Evolutionary conservation across 2,888 invertebrate genomes (phyloP).

Genomic region (Linhomoeus sp.): DNA sequence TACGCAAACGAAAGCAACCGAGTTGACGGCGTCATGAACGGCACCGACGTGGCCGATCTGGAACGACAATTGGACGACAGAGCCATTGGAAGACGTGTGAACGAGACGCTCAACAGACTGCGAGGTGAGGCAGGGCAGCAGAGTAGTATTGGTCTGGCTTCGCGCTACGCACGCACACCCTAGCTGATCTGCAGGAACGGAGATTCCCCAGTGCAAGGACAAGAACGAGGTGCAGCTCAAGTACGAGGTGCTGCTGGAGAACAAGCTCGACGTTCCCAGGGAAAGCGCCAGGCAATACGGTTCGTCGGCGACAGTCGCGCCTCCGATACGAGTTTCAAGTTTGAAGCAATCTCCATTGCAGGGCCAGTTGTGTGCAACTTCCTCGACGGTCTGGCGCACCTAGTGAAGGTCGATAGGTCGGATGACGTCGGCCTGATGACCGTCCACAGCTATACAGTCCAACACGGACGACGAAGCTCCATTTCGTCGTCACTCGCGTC

Average conservation of each 20-base stretch:
- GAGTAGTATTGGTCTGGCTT: background rate
- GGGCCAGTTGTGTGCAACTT: constrained; percentile 24
- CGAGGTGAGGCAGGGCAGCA: too few species aligned
- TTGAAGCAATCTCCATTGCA: constrained; percentile 4
- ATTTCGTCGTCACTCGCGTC: too few species aligned
- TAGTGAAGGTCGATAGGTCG: constrained; percentile 7
- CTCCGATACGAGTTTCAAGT: background rate
- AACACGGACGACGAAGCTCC: too few species aligned
- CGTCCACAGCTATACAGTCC: constrained; percentile 4
- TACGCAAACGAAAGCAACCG: constrained; percentile 5
- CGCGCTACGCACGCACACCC: background rate
- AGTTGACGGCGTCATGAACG: background rate
- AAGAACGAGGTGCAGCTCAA: constrained; percentile 9
- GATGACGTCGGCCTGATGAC: constrained; percentile 1
- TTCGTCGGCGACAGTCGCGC: constrained; percentile 6
- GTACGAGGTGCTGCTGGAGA: constrained; percentile 9
- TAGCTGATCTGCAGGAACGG: constrained; percentile 5
- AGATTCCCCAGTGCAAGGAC: constrained; percentile 12
- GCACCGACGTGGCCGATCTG: background rate
- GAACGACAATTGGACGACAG: background rate
- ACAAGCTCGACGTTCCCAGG: constrained; percentile 10
- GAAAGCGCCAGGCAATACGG: constrained; percentile 12
- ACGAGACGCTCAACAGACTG: background rate
- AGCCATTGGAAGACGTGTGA: background rate
- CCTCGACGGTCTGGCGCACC: constrained; percentile 17